These are phyloP conservation scores for Notolabrus celidotus DNA, from an alignment of 2,797 vertebrate genomes.

Conservation along the genomic window DNA sequence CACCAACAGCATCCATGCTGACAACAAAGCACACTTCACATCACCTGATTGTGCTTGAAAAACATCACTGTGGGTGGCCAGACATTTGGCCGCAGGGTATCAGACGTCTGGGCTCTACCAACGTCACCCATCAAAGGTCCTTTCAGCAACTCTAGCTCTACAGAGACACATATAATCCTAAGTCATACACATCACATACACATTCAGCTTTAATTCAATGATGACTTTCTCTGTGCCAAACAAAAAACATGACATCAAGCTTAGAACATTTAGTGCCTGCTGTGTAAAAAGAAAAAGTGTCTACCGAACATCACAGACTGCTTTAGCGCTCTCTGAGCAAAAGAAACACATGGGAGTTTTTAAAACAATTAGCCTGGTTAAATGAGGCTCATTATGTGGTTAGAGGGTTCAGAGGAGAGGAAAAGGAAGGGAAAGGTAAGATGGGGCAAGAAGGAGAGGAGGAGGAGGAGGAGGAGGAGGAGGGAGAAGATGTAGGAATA, in stretches of 20 bases:
- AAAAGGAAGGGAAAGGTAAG: conserved; percentile 63
- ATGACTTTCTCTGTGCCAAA: neutral
- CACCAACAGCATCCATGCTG: conserved; percentile 1
- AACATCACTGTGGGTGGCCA: conserved; percentile 65
- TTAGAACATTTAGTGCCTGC: neutral
- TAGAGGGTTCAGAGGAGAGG: conserved; percentile 70
- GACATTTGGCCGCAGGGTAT: conserved; percentile 37
- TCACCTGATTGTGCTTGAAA: conserved; percentile 27
- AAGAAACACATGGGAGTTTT: conserved; percentile 77
- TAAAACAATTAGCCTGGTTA: conserved; percentile 75
- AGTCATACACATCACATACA: neutral
- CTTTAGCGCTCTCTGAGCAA: conserved; percentile 42
- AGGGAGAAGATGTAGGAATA: conserved; percentile 11
- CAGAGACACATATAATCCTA: conserved; percentile 4
- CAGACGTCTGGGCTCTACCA: conserved; percentile 64
- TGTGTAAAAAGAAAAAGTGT: conserved; percentile 13
- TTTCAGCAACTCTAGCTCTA: conserved; percentile 13
- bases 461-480: conserved; percentile 3
- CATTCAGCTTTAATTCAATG: neutral
- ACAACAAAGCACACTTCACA: conserved; percentile 32
- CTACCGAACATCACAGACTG: conserved; percentile 17
- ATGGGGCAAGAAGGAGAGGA: conserved; percentile 25
- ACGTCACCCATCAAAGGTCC: conserved; percentile 37
- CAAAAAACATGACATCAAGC: neutral
- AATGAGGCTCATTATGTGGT: conserved; percentile 80